These are phyloP conservation scores for Acrocephalus kingi DNA, from an alignment of 2,113 vertebrate genomes.

Conservation along the genomic window DNA sequence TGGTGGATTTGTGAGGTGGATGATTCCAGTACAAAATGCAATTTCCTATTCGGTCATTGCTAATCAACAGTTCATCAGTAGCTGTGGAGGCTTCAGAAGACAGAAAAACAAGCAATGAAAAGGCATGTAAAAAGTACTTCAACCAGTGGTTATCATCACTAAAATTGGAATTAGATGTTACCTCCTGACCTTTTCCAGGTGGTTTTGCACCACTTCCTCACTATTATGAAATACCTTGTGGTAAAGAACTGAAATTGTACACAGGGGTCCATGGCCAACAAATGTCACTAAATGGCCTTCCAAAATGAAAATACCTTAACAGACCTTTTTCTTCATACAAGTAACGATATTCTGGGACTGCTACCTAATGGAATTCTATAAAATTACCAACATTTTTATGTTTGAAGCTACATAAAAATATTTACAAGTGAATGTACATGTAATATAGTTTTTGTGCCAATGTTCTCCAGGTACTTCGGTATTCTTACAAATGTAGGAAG, in stretches of 20 bases:
- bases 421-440: constrained; percentile 37
- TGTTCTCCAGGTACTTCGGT: background rate
- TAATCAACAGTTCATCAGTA: background rate
- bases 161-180: background rate
- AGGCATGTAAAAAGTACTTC: background rate
- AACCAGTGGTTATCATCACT: background rate
- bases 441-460: background rate
- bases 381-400: background rate
- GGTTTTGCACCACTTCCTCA: background rate
- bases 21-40: background rate
- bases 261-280: background rate
- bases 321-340: background rate
- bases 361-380: background rate
- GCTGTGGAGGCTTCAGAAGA: background rate
- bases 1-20: background rate
- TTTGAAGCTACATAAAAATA: constrained; percentile 17
- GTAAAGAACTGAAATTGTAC: background rate
- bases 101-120: background rate
- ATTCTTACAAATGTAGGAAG: background rate
- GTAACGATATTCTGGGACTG: background rate
- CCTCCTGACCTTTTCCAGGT: background rate
- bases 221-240: background rate
- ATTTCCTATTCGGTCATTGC: background rate
- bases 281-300: background rate
- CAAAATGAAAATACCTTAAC: background rate